Base-by-base conservation (phyloP, 1,140 invertebrate species). In the Pseudomyrmex cubaensis region DNA sequence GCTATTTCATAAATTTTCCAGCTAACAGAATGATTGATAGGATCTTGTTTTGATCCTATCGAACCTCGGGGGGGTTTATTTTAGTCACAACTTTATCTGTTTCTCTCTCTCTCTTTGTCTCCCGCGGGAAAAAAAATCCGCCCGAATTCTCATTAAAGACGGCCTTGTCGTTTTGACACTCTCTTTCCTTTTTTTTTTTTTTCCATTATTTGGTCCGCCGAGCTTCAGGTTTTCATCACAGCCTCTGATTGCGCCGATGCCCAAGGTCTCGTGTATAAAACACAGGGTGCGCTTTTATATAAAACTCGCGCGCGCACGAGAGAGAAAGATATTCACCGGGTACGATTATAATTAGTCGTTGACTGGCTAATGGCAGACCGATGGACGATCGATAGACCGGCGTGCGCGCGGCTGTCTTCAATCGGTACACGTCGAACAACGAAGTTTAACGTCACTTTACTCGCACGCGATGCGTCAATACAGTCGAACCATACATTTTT, bases 121-220 rank as follows among this genome's bases (percentile, higher is more conserved):
- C 35, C 35, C 35, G 35, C 91, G 78, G 82, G 66, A 73, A 90
- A 66, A 59, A 90, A 90, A 35, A 35, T 35, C 86, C 84, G 75
- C 75, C 85, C 85, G 87, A 90, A 87, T 86, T 90, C 87, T 91
- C 90, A 87, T 90, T 91, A 90, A 82, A 86, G 62, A 12, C 25
- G 89, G 84, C 89, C 89, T 90, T 90, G 89, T 80, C 70, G 72
- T 66, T 83, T 73, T 77, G 62, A 17, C 44, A 63, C 25, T 20
- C 44, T 12, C 17, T 17, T 22, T 62, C 13, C n/a, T 46, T 62
- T 72, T 57, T 56, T 69, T 73, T 52, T 56, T 52, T 52, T 56
- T 52, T 87, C 62, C 35, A 35, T 35, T 35, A 35, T 35, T 59
- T 69, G n/a, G 82, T 59, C 80, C 52, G 20, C 62, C 67, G 74